phyloP scores from a whole-genome alignment of 2,113 vertebrate species.

The Parus major region DNA sequence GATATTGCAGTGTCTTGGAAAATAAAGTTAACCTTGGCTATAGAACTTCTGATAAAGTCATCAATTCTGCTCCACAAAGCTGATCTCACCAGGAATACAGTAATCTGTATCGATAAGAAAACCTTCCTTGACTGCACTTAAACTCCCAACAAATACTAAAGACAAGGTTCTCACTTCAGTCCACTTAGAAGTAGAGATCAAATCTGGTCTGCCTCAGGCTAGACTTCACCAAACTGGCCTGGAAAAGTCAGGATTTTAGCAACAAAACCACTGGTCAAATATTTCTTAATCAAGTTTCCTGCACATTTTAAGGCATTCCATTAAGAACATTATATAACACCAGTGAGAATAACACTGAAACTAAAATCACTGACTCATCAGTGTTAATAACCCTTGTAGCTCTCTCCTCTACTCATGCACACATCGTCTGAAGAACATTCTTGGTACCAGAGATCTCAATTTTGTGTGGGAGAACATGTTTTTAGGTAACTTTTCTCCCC shows the following conservation, averaged over 20 bases:
- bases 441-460: not conserved
- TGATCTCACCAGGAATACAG: not conserved
- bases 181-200: not conserved
- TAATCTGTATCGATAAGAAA: not conserved
- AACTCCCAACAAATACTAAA: not conserved
- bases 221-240: not conserved
- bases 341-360: not conserved
- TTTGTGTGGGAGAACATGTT: not conserved
- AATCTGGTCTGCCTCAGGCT: not conserved
- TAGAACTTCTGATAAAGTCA: not conserved
- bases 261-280: not conserved
- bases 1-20: constrained; percentile 24
- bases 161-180: not conserved
- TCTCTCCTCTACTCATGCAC: not conserved
- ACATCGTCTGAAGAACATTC: not conserved
- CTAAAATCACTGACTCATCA: not conserved
- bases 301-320: not conserved
- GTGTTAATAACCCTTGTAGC: not conserved
- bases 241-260: not conserved
- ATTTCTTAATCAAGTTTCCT: not conserved
- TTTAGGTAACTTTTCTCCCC: not conserved
- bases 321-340: not conserved
- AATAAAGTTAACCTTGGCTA: not conserved
- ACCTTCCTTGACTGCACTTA: not conserved
- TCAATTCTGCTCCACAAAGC: not conserved